Base-by-base conservation (phyloP, 2,888 invertebrate species). In the Polyommatus iphigenia region DNA sequence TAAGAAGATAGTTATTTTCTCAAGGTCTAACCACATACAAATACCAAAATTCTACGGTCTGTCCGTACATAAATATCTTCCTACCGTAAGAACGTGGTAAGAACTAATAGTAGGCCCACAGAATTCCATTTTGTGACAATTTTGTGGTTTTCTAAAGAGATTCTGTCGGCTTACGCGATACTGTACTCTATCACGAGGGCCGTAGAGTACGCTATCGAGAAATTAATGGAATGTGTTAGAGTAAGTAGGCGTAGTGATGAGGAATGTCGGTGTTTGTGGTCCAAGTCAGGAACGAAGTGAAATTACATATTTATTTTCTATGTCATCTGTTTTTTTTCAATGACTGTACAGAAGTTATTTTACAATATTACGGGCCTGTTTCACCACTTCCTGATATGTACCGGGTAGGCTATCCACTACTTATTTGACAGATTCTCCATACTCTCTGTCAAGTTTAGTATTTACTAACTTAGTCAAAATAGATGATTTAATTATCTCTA, bases 81-180 rank as follows among this genome's bases (percentile, higher is more conserved):
- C 3, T 67, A 67, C 29, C 13, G 29, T 67, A 67, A 29, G 59
- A 20, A 24, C 24, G 62, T 5, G 15, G 62, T 24, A 62, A 62
- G 67, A 67, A 67, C 29, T 67, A 67, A 67, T 67, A 67, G 32
- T 10, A 24, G 29, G 67, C 67, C 67, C 67, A 29, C 67, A 29
- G 67, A 67, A 67, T 67, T 67, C 67, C 29, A 67, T 67, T 62
- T 62, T 67, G 67, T 67, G 67, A 67, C 67, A 67, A 29, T 32
- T 67, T 67, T 67, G 67, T 67, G 67, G 67, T 67, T 67, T 32
- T 67, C 29, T 67, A 10, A 29, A 29, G 67, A 29, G 18, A 67
- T 67, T 29, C 18, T 2, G 67, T 67, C 67, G 29, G 29, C 29
- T 67, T 67, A 67, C 18, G 29, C 67, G 18, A 67, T 67, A 5